Base-by-base conservation (phyloP, 2,797 vertebrate genomes). In the Fratercula arctica region DNA sequence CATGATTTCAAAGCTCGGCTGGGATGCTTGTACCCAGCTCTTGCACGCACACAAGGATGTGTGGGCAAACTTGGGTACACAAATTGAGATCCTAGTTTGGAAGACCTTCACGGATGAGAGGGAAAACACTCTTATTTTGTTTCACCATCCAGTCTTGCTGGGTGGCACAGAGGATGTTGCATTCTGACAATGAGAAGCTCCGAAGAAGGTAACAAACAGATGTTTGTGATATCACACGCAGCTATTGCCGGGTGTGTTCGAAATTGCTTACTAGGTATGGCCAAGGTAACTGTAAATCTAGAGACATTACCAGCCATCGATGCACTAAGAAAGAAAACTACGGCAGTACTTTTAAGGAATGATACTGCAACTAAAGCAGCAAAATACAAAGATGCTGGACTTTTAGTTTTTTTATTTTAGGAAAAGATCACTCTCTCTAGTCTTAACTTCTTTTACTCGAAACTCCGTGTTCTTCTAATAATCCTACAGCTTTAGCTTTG, bases 231-330 rank as follows among this genome's bases (percentile, higher is more conserved):
- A 67, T 12, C 3, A 14, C 46, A 73, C 51, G 23, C 35, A 90
- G 37, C 12, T 16, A 35, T 21, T 3, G 3, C 64, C 9, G 1
- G 2, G 2, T 8, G 21, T 4, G 5, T 10, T 64, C 11, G 31
- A 76, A 87, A 69, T 26, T 6, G 1, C 41, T 73, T 4, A n/a
- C 16, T 4, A 48, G 64, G 57, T 45, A 72, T 13, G 33, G 24
- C 39, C 59, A 56, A 59, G 33, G 48, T 69, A 69, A 64, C 29
- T 16, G 31, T 17, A 68, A 61, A 82, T 46, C 41, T 26, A 39
- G 45, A 93, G 37, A 48, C 28, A 19, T 17, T 18, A 33, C 10
- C 11, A 25, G 45, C 28, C 45, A 37, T n/a, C 3, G 8, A 46
- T 43, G 50, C 37, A 63, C 51, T 3, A 59, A 51, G 26, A 9